These are phyloP conservation scores for Sisor rabdophorus DNA, from an alignment of 2,113 vertebrate genomes.

Conservation along the genomic window DNA sequence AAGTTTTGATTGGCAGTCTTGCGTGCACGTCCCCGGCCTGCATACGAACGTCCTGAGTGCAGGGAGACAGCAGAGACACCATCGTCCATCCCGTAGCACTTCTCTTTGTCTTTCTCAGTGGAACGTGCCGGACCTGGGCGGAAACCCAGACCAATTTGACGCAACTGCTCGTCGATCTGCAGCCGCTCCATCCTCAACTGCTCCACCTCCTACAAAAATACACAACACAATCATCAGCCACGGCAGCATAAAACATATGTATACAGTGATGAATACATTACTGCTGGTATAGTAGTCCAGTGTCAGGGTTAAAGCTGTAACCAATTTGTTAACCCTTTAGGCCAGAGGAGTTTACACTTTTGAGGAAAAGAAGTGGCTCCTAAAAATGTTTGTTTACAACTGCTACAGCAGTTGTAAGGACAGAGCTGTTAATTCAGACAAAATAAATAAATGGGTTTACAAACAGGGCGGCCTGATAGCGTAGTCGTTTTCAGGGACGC, in stretches of 20 bases:
- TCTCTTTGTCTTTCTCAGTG: conserved; percentile 80
- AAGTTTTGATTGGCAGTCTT: conserved; percentile 87
- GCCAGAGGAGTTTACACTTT: too few relatives aligned
- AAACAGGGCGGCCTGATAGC: too few relatives aligned
- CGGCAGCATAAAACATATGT: neutral
- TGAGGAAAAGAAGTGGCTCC: too few relatives aligned
- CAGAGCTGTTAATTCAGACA: neutral
- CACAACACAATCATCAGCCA: neutral
- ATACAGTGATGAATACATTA: neutral
- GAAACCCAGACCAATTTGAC: conserved; percentile 93
- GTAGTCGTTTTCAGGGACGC: too few relatives aligned
- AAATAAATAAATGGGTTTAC: too few relatives aligned
- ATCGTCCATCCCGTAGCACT: conserved; percentile 77
- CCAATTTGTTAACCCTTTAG: too few relatives aligned
- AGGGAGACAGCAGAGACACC: conserved; percentile 73
- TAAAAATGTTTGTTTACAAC: neutral
- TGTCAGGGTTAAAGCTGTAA: neutral
- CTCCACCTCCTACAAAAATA: conserved; percentile 84
- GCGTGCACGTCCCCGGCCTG: conserved; percentile 86
- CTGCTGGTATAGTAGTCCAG: neutral
- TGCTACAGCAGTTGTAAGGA: neutral
- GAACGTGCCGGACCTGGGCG: conserved; percentile 75
- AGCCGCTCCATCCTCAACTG: conserved; percentile 92
- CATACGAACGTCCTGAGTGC: conserved; percentile 87
- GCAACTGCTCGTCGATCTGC: conserved; percentile 94